Percentiles rank a stretch among this genome's conserved stretches.
Conservation (phyloP, 2,797 vertebrate species). For the Lepidocolaptes lacrymiger region DNA sequence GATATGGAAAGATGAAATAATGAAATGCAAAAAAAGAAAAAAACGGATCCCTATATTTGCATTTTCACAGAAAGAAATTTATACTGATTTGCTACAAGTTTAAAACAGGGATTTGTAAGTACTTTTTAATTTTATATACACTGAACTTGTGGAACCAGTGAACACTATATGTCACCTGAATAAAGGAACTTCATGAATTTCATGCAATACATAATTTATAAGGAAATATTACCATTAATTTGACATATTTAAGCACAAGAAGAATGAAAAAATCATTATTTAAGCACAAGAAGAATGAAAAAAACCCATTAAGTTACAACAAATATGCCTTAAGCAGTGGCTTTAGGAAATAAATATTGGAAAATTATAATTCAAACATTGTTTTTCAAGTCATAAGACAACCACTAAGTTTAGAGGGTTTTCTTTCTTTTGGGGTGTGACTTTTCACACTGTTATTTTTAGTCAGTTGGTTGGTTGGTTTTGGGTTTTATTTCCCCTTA, state of each 20-base stretch:
- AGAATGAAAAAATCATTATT: background rate
- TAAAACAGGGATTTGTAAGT: background rate
- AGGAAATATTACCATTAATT: background rate
- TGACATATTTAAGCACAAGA: background rate
- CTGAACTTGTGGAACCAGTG: background rate
- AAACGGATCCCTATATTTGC: background rate
- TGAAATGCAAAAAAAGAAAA: background rate
- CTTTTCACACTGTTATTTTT: background rate
- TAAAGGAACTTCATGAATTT: background rate
- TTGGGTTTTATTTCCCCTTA: background rate
- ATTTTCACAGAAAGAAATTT: background rate
- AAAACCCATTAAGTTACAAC: accelerated
- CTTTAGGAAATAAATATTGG: background rate
- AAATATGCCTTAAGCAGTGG: background rate
- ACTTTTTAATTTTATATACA: background rate
- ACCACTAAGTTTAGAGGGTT: background rate
- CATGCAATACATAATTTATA: background rate
- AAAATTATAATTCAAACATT: background rate
- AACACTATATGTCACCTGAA: background rate
- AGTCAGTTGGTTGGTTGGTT: too few species aligned
- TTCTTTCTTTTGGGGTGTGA: accelerated
- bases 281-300: background rate
- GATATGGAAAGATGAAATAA: background rate
- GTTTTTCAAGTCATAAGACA: background rate
- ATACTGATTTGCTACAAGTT: background rate